Evolutionary conservation across 2,113 vertebrate species (phyloP).

Genomic region (Anarrhichthys ocellatus): DNA sequence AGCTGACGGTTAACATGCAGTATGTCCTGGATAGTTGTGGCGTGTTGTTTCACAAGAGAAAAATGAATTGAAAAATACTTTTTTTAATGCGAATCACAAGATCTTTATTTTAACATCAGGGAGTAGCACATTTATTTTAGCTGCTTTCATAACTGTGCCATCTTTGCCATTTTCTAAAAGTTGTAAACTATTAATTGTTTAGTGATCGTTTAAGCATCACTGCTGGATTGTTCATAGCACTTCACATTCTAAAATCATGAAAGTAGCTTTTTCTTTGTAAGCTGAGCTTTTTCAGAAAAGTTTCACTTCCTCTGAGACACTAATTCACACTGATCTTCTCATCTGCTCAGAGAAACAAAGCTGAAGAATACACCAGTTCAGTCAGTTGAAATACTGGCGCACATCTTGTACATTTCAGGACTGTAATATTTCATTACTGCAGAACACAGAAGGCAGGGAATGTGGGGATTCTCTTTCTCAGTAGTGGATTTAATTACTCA

Average conservation of each 20-base stretch:
- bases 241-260: background rate
- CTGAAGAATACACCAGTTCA: constrained; percentile 6
- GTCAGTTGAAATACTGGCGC: background rate
- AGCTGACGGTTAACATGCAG: constrained; percentile 36
- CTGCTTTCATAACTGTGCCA: background rate
- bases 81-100: constrained; percentile 30
- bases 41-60: constrained; percentile 46
- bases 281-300: background rate
- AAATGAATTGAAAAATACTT: constrained; percentile 39
- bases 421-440: constrained; percentile 60
- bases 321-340: background rate
- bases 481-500: constrained; percentile 61
- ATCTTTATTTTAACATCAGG: constrained; percentile 18
- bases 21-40: constrained; percentile 36
- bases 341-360: constrained; percentile 13
- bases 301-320: constrained; percentile 3
- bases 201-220: background rate
- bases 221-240: background rate
- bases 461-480: constrained; percentile 46
- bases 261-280: background rate
- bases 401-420: constrained; percentile 39
- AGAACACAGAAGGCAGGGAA: constrained; percentile 22
- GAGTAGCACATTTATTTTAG: constrained; percentile 17
- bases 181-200: background rate
- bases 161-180: background rate